phyloP scores from a whole-genome alignment of 2,797 vertebrate genomes.

The Alexandromys oeconomus region DNA sequence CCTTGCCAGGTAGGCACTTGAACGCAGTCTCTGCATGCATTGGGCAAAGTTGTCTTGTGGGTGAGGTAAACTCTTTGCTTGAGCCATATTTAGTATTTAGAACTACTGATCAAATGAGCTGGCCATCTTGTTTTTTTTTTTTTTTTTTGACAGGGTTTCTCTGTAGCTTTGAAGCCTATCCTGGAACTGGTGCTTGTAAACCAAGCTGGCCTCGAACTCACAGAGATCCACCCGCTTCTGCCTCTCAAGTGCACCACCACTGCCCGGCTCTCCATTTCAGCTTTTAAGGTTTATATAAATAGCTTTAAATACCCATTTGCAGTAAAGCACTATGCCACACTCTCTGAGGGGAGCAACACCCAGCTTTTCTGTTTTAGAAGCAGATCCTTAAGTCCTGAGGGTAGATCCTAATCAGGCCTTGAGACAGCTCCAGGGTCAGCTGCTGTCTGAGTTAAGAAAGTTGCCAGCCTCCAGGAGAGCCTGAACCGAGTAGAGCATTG shows the following conservation, averaged over 20 bases:
- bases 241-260: too few relatives aligned
- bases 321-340: background rate
- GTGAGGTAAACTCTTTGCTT: constrained; percentile 2
- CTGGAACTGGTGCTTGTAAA: too few relatives aligned
- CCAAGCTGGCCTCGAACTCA: too few relatives aligned
- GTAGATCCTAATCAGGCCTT: background rate
- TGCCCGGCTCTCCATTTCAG: background rate
- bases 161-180: too few relatives aligned
- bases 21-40: background rate
- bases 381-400: background rate
- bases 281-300: constrained; percentile 8
- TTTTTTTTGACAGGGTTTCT: too few relatives aligned
- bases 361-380: constrained; percentile 40
- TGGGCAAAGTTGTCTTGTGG: background rate
- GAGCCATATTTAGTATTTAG: background rate
- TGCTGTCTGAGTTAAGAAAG: background rate
- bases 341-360: background rate
- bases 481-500: background rate
- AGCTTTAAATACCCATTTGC: constrained; percentile 33
- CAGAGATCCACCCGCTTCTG: too few relatives aligned
- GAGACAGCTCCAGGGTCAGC: background rate
- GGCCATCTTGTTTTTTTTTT: background rate
- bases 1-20: background rate
- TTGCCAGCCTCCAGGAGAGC: background rate
- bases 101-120: constrained; percentile 33